These are phyloP conservation scores for Eupristina koningsbergeri DNA, from an alignment of 1,140 invertebrate genomes.

Conservation along the genomic window DNA sequence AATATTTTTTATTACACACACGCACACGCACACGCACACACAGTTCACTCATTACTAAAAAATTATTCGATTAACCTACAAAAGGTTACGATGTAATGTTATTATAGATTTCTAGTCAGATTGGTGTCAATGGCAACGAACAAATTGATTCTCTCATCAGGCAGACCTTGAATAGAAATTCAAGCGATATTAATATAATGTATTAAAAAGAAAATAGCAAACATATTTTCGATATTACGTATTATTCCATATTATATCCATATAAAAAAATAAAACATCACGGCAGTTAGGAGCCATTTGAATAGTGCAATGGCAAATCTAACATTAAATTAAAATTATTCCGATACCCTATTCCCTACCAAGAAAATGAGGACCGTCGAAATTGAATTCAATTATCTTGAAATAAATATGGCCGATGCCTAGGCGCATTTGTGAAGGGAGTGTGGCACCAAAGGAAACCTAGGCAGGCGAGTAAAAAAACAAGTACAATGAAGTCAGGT, in stretches of 20 bases:
- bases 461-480: not conserved
- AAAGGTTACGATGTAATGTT: not conserved
- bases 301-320: too few species aligned
- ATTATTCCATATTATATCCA: too few species aligned
- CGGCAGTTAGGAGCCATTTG: too few species aligned
- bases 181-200: not conserved
- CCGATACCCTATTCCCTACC: too few species aligned
- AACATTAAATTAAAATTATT: too few species aligned
- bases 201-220: not conserved
- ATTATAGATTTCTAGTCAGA: slow-evolving; percentile 22
- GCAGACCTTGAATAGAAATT: not conserved
- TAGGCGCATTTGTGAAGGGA: not conserved
- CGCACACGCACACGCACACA: too few species aligned
- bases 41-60: not conserved
- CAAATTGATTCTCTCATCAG: slow-evolving; percentile 2
- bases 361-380: too few species aligned
- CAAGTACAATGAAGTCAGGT: not conserved
- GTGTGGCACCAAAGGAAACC: not conserved
- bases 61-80: not conserved
- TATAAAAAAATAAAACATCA: too few species aligned
- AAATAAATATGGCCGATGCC: too few species aligned
- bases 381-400: too few species aligned
- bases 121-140: slow-evolving; percentile 20
- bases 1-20: not conserved
- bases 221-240: too few species aligned